Conservation (phyloP, 2,113 vertebrate species). For the Ciconia maguari region DNA sequence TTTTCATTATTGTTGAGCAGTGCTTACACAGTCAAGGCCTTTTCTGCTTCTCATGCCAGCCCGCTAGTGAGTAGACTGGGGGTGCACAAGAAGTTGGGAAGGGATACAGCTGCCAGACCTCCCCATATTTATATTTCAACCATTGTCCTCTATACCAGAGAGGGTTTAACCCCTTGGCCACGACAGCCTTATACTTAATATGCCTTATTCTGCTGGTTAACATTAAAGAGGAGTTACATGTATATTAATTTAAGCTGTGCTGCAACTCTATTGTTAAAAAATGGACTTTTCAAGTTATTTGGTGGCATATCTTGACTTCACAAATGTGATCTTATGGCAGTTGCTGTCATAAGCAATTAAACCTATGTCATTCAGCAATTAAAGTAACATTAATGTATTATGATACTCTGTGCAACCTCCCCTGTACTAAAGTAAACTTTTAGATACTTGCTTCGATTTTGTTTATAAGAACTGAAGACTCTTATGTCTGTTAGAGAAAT, state of each 20-base stretch:
- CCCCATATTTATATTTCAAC: too few relatives aligned
- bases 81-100: too few relatives aligned
- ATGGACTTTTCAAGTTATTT: background rate
- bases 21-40: too few relatives aligned
- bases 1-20: too few relatives aligned
- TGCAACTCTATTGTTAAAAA: background rate
- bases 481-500: background rate
- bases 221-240: background rate
- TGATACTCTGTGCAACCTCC: background rate
- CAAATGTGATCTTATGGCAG: background rate
- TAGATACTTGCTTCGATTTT: background rate
- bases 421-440: background rate
- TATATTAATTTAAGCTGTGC: background rate
- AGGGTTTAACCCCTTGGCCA: too few relatives aligned
- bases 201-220: background rate
- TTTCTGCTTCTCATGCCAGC: too few relatives aligned
- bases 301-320: background rate
- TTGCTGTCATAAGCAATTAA: background rate
- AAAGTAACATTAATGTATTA: background rate
- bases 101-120: too few relatives aligned
- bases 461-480: background rate
- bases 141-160: too few relatives aligned
- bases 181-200: background rate
- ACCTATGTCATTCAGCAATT: background rate
- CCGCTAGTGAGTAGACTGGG: too few relatives aligned